Evolutionary conservation across 2,797 vertebrate species (phyloP), one percentile per base, ranked within the genome.

Genomic region (Lutjanus argentimaculatus): DNA sequence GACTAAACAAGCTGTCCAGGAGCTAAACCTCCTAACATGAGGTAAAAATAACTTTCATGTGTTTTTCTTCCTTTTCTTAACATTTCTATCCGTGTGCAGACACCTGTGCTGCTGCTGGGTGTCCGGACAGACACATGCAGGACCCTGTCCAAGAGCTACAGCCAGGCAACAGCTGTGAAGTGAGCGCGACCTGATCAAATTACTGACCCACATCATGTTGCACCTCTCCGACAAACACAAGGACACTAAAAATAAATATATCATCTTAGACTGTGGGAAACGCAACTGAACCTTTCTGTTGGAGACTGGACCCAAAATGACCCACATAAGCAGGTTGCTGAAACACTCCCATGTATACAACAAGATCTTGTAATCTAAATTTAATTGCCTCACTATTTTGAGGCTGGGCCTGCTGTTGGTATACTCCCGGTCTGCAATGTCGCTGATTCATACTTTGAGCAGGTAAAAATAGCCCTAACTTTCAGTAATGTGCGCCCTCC

Each of bases 101-200:
- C 93, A 93, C 92, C 86, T 93, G 89, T 84, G 91, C 62, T 71
- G 46, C 59, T 55, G 30, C 5, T 36, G 72, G 80, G 53, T 76
- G 79, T 63, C 65, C 58, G 17, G 45, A 14, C 82, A 82, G 72
- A 79, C 71, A 79, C 79, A 14, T 25, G 25, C 25, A 36, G 80
- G 74, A 64, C 66, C 72, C 51, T 63, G 84, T 74, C 75, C 63
- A 85, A 88, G 80, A 43, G 81, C 79, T 55, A 79, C 80, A 88
- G 84, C 70, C 66, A 70, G 77, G 88, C 87, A 87, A 95, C 96
- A 96, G 94, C 95, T 95, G 94, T 80, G 78, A 83, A 95, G 94
- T 80, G 78, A 83, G 83, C 49, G 79, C 57, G 77, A 92, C 83
- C 91, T 79, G 93, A 94, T 95, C 95, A 88, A 78, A 86, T 96